A percentile compares a stretch with the other conserved stretches of the same genome.
These are phyloP conservation scores for Alligator mississippiensis DNA, from an alignment of 2,113 vertebrate species.

Conservation along the genomic window DNA sequence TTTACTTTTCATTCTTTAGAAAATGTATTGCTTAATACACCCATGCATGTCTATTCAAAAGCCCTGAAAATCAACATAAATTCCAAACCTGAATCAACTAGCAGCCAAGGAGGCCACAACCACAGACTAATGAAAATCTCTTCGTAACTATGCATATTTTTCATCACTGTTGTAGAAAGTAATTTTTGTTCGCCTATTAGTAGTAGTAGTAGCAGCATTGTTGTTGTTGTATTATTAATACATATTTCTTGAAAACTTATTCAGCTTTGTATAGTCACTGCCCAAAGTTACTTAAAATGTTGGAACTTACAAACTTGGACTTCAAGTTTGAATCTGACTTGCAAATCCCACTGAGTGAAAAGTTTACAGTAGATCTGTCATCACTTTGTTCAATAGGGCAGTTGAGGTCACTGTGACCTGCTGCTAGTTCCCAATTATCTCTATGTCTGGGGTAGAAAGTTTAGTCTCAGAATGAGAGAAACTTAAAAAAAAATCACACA, in stretches of 20 bases:
- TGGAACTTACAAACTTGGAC: not conserved
- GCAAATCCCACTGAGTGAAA: not conserved
- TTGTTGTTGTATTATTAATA: not conserved
- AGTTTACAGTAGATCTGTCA: not conserved
- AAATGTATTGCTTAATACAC: not conserved
- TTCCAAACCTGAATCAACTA: not conserved
- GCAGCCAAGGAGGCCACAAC: not conserved
- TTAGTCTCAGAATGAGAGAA: not conserved
- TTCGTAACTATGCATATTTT: not conserved
- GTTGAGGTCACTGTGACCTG: not conserved
- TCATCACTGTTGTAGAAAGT: not conserved
- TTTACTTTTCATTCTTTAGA: not conserved
- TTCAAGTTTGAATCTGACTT: slow-evolving; percentile 9
- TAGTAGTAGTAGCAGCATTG: not conserved
- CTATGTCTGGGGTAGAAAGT: not conserved
- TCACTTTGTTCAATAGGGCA: not conserved
- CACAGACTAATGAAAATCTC: not conserved
- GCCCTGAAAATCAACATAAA: not conserved
- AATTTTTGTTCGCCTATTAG: not conserved
- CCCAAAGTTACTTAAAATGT: not conserved
- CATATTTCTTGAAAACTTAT: not conserved
- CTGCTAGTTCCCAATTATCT: not conserved
- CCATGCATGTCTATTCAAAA: not conserved
- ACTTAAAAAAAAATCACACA: not conserved
- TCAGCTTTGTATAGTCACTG: not conserved